Base-by-base conservation (phyloP, 1,140 invertebrate genomes). In the Acromyrmex heyeri region DNA sequence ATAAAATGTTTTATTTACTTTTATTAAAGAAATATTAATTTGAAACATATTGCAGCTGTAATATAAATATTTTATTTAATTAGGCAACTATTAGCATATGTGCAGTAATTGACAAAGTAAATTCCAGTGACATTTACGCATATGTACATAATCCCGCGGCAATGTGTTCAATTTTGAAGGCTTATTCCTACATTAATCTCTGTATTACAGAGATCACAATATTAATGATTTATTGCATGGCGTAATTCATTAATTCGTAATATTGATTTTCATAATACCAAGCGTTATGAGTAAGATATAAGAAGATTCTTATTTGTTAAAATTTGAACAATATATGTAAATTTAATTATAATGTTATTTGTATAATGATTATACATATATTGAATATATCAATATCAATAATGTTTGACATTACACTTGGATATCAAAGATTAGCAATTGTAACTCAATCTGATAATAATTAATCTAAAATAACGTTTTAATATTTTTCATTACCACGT, bases 161-260 rank as follows among this genome's bases (percentile, higher is more conserved):
- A 69, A 48, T 24, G 7, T 16, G 18, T 82, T 21, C 53, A 44
- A 82, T 50, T 82, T 61, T 24, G 79, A 82, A 82, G 38, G 79
- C 38, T 53, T 72, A 59, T 53, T 82, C 18, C 78, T 61, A 61
- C 34, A 82, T 73, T 82, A 82, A 67, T 73, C 38, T 50, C 65
- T 59, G 27, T 14, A 30, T 48, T 59, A 81, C 34, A 72, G 53
- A 82, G 57, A 73, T 82, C 67, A 61, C 7, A 55, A 50, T 82
- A 82, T 82, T 82, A 73, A 82, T 48, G 18, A 82, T 82, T 82
- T 50, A 82, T 8, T 72, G 24, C 30, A 16, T 81, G 18, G 53
- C 50, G n/a, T 72, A 82, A 82, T 73, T 24, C 38, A n/a, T 61
- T 73, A 82, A 82, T 1, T n/a, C 65, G 18, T 18, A 73, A 27